Evolutionary conservation across 2,888 invertebrate species (phyloP).

Genomic region (Tipula helvola): DNA sequence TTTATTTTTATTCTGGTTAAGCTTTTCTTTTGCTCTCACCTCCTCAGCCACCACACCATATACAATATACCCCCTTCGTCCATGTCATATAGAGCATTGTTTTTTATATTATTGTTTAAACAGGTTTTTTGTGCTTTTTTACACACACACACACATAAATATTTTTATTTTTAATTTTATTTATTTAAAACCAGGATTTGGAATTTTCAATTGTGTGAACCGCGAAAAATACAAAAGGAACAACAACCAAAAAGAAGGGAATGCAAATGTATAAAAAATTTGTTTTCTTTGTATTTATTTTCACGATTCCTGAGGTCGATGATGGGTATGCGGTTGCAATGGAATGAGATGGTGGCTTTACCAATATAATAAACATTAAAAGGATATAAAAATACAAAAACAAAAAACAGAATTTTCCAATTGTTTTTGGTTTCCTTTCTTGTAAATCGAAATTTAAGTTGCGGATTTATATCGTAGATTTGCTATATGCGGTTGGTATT

Average conservation of each 20-base stretch:
- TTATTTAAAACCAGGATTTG: constrained; percentile 4
- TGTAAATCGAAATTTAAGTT: constrained; percentile 4
- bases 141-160: not conserved
- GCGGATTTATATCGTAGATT: not conserved
- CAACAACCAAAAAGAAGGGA: not conserved
- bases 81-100: not conserved
- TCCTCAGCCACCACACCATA: not conserved
- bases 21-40: not conserved
- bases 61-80: not conserved
- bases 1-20: not conserved
- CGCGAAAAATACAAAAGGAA: not conserved
- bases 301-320: not conserved
- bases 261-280: not conserved
- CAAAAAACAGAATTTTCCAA: not conserved
- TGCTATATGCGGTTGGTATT: not conserved
- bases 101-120: not conserved
- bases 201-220: constrained; percentile 4
- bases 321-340: not conserved
- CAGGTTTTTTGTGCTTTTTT: not conserved
- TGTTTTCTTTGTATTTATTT: not conserved
- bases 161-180: not conserved
- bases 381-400: not conserved
- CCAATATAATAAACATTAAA: not conserved
- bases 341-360: not conserved
- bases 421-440: not conserved